Percentiles rank a stretch among this genome's conserved stretches.
Conservation (phyloP, 2,797 vertebrate species). For the Pantherophis alleghaniensis region DNA sequence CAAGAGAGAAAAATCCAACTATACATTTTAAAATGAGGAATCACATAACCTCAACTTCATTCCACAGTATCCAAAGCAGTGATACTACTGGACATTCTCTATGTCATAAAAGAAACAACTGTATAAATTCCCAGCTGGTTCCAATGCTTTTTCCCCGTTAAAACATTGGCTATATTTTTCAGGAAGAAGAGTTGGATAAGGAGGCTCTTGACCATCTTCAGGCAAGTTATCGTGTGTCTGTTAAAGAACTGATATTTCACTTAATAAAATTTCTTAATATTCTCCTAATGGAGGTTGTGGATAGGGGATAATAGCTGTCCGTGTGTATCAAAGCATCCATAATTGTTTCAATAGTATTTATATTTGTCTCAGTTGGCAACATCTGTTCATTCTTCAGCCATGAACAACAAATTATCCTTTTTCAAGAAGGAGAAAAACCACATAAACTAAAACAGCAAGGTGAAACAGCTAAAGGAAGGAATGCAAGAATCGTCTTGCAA, state of each 20-base stretch:
- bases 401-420: not conserved
- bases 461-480: not conserved
- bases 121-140: constrained; percentile 23
- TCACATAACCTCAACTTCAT: not conserved
- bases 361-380: not conserved
- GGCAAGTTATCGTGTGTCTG: not conserved
- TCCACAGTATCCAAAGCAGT: not conserved
- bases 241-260: not conserved
- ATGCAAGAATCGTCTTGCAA: not conserved
- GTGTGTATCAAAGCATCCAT: not conserved
- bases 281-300: not conserved
- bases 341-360: not conserved
- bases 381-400: not conserved
- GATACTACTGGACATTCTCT: constrained; percentile 34
- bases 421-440: not conserved
- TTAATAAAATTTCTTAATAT: not conserved
- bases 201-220: not conserved
- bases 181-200: not conserved
- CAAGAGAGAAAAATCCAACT: not conserved
- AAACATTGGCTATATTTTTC: not conserved
- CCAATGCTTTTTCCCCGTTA: constrained; percentile 22
- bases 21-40: not conserved
- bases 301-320: not conserved
- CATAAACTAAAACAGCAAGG: not conserved
- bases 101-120: constrained; percentile 25